Base-by-base conservation (phyloP, 2,797 vertebrate species). In the Parauchenoglanis punctatus region DNA sequence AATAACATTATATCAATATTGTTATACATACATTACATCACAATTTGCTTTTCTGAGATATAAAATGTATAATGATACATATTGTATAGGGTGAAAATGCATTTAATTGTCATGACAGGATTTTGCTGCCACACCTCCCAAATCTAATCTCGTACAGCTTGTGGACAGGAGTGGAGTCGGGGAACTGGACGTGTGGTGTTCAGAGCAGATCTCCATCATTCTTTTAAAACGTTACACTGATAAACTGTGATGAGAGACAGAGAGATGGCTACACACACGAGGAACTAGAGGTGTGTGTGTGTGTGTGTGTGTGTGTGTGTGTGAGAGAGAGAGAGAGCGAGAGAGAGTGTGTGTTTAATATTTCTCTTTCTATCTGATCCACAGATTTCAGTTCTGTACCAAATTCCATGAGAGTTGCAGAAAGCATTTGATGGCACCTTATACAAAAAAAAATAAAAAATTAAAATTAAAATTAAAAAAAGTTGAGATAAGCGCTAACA, bases 231-330 rank as follows among this genome's bases (percentile, higher is more conserved):
- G 2, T 76, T 17, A 28, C 25, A 52, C 68, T 44, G 18, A 7
- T 3, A 23, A 44, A 70, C 7, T 70, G 12, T 54, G 46, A 28
- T 17, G 7, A 76, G 46, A n/a, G 40, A 13, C 23, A 46, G 23
- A 73, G 23, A 73, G 20, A 72, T 40, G 35, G 31, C 35, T 70
- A 3, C 15, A 18, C 23, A 61, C 23, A 61, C 10, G 59, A 58
- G 56, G 56, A 25, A 61, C 56, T 40, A 40, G 40, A 40, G 40
- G 15, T 56, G 54, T 15, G 54, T 56, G 54, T 56, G 58, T 20
- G 58, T 61, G 56, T 59, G 75, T 58, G 59, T 56, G 70, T 65
- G 18, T 58, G 68, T 85, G 58, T 31, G 84, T 76, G 83, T 12
- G 54, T 15, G 54, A n/a, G 49, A 7, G 49, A 7, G 49, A 49